Conservation (phyloP, 2,888 invertebrate species). For the Chaetoderma sp. region DNA sequence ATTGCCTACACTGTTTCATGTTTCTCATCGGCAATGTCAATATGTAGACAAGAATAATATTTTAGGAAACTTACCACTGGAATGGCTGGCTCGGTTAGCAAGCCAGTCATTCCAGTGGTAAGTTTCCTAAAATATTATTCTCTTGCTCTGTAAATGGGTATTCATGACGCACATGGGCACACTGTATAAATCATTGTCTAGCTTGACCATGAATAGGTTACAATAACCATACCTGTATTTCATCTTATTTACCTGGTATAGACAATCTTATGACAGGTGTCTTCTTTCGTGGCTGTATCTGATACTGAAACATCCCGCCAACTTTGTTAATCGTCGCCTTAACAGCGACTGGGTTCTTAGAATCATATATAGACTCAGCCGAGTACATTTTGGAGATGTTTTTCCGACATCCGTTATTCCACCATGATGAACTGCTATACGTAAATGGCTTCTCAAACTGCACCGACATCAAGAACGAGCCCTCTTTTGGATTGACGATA, state of each 20-base stretch:
- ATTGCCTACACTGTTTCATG: too few relatives aligned
- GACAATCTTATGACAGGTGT: slow-evolving; percentile 55
- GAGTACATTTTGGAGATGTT: slow-evolving; percentile 43
- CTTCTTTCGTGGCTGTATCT: slow-evolving; percentile 42
- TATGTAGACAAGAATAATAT: too few relatives aligned
- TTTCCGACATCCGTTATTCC: slow-evolving; percentile 37
- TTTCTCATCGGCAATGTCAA: too few relatives aligned
- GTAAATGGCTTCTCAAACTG: slow-evolving; percentile 63
- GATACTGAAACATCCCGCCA: slow-evolving; percentile 41
- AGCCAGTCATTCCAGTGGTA: too few relatives aligned
- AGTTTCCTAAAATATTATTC: too few relatives aligned
- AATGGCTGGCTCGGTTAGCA: too few relatives aligned
- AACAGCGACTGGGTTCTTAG: not conserved
- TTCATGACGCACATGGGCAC: too few relatives aligned
- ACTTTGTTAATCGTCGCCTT: not conserved
- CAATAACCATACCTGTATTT: too few relatives aligned
- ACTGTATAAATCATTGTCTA: too few relatives aligned
- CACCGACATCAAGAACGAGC: slow-evolving; percentile 41
- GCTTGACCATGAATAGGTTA: too few relatives aligned
- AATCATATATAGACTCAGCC: slow-evolving; percentile 48
- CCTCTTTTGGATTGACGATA: slow-evolving; percentile 18
- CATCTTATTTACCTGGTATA: slow-evolving; percentile 55
- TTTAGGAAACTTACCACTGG: too few relatives aligned
- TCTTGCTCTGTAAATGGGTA: too few relatives aligned
- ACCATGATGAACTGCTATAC: slow-evolving; percentile 48